A percentile compares a stretch with the other conserved stretches of the same genome.
Evolutionary conservation across 2,113 vertebrate genomes (phyloP).

Genomic region (Sylvicapra grimmia): DNA sequence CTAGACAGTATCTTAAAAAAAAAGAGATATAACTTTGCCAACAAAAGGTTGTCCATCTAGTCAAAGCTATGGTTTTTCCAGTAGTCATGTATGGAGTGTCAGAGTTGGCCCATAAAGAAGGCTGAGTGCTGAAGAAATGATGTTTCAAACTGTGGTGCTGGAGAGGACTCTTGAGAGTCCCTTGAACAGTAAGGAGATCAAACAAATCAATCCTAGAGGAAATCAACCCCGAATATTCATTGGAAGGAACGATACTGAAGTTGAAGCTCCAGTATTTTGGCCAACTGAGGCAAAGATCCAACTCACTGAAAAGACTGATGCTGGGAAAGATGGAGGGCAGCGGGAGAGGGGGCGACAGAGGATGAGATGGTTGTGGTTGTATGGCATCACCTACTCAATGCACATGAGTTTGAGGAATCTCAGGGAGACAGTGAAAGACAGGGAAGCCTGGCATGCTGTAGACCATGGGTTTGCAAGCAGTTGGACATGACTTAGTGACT

Average conservation of each 20-base stretch:
- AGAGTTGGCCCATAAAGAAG: neutral
- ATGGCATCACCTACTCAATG: neutral
- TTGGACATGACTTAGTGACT: neutral
- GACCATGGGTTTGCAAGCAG: neutral
- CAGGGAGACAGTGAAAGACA: neutral
- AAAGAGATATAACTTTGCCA: neutral
- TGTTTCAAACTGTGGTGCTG: neutral
- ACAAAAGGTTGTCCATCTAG: neutral
- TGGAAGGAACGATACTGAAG: neutral
- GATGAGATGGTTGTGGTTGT: neutral
- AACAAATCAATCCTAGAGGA: neutral
- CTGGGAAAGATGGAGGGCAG: neutral
- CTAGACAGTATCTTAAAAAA: neutral
- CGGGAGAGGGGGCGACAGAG: accelerated
- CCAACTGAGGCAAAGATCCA: neutral
- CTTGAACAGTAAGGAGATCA: neutral
- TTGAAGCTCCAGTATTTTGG: neutral
- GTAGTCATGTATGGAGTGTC: neutral
- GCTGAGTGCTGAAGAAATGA: neutral
- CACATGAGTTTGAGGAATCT: neutral
- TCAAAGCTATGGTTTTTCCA: neutral
- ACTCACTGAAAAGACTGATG: neutral
- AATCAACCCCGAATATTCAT: neutral
- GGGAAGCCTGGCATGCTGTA: neutral
- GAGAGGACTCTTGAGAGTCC: neutral